Evolutionary conservation across 2,888 invertebrate genomes (phyloP).

Genomic region (Rhyacophila evoluta): DNA sequence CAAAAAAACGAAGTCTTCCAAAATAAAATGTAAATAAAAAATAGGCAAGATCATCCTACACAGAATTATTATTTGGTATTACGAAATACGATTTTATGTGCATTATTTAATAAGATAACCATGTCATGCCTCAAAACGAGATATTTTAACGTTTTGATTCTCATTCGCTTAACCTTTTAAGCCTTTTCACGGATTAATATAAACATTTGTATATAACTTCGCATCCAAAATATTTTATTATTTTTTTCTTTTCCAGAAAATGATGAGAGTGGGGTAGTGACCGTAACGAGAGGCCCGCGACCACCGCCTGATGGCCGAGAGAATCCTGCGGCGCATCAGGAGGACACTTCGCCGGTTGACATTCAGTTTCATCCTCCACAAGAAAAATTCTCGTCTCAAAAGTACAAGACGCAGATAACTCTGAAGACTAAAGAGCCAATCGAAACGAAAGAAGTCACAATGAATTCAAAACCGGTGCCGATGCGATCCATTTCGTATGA

Average conservation of each 20-base stretch:
- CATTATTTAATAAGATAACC: no score
- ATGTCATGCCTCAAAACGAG: not conserved
- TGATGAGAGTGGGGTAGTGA: slow-evolving; percentile 66
- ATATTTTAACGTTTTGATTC: not conserved
- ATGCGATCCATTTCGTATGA: slow-evolving; percentile 31
- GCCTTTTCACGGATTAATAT: no score
- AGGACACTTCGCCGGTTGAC: slow-evolving; percentile 61
- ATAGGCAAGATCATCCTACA: not conserved
- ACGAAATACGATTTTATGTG: no score
- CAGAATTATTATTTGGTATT: not conserved
- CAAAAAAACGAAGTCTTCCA: not conserved
- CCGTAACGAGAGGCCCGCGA: slow-evolving; percentile 74
- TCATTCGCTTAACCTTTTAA: no score
- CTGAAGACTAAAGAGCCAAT: slow-evolving; percentile 51
- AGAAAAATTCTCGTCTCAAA: slow-evolving; percentile 48
- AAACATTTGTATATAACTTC: no score
- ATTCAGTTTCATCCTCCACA: slow-evolving; percentile 25
- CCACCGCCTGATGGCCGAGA: slow-evolving; percentile 88
- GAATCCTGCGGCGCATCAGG: slow-evolving; percentile 78
- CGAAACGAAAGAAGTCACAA: slow-evolving; percentile 33
- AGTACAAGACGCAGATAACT: slow-evolving; percentile 61
- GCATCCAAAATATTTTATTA: not conserved
- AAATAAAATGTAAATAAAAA: not conserved
- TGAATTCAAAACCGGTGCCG: slow-evolving; percentile 2
- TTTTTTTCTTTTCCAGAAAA: slow-evolving; percentile 52